A percentile compares a stretch with the other conserved stretches of the same genome.
Evolutionary conservation across 2,113 vertebrate genomes (phyloP).

Genomic region (Brienomyrus brachyistius): DNA sequence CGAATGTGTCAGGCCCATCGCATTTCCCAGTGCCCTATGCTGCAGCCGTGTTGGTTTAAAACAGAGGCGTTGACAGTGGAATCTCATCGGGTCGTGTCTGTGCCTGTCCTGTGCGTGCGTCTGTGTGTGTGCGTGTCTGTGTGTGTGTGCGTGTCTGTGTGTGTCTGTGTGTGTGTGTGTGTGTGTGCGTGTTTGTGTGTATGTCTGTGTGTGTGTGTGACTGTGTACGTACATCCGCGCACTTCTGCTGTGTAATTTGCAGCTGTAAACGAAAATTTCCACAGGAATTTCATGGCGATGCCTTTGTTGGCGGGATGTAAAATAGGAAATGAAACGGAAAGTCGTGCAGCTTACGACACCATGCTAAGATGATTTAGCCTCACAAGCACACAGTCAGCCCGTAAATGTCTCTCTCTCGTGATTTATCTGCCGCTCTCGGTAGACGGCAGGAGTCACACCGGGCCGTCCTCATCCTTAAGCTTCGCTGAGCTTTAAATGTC

Average conservation of each 20-base stretch:
- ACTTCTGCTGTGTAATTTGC: neutral
- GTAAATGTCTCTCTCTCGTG: neutral
- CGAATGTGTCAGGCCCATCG: neutral
- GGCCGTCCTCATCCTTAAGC: neutral
- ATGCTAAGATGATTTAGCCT: neutral
- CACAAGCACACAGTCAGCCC: neutral
- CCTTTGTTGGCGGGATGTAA: neutral
- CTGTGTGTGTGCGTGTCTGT: neutral
- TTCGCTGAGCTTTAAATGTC: neutral
- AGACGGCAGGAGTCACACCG: neutral
- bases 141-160: neutral
- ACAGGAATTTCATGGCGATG: neutral
- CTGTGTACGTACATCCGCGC: neutral
- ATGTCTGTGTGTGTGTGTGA: neutral
- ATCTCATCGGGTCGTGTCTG: neutral
- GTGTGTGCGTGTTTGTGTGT: neutral
- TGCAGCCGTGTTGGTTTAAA: too few relatives aligned
- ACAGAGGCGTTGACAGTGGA: neutral
- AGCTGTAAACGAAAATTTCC: neutral
- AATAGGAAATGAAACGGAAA: neutral
- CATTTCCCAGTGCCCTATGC: neutral
- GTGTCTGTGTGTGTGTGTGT: neutral
- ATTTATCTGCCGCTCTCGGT: neutral
- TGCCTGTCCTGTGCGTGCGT: neutral
- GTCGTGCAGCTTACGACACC: neutral